These are phyloP conservation scores for Meganola albula DNA, from an alignment of 2,888 invertebrate species.

Conservation along the genomic window DNA sequence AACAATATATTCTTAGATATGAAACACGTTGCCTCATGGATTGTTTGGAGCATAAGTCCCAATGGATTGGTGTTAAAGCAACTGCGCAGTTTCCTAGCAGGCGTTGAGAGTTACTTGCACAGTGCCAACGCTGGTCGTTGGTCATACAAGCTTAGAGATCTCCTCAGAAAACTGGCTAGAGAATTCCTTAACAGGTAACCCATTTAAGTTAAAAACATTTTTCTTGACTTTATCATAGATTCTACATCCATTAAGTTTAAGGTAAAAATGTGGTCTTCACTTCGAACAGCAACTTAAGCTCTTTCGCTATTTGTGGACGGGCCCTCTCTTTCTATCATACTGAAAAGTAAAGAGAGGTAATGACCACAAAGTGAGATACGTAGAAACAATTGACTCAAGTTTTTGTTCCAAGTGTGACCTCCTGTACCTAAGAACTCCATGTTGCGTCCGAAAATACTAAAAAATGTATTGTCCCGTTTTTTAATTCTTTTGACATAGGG, in stretches of 20 bases:
- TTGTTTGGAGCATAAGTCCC: slow-evolving; percentile 81
- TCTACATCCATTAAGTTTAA: background rate
- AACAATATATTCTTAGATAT: slow-evolving; percentile 50
- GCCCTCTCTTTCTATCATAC: too few species aligned
- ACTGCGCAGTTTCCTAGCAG: slow-evolving; percentile 87
- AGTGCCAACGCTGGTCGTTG: slow-evolving; percentile 92
- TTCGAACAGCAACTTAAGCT: too few species aligned
- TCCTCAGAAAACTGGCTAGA: slow-evolving; percentile 82
- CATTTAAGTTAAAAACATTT: background rate
- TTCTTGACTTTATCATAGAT: background rate
- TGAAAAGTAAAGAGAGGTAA: too few species aligned
- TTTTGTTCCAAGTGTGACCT: too few species aligned
- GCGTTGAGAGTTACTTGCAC: slow-evolving; percentile 91
- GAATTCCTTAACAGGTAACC: slow-evolving; percentile 80
- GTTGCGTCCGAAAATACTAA: too few species aligned
- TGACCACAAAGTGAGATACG: too few species aligned
- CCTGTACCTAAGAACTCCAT: too few species aligned
- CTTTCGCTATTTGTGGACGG: too few species aligned
- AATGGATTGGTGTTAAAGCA: slow-evolving; percentile 83
- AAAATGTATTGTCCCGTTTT: too few species aligned
- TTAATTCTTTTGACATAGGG: too few species aligned
- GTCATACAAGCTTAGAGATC: slow-evolving; percentile 81
- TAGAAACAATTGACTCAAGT: too few species aligned
- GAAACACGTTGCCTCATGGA: slow-evolving; percentile 77
- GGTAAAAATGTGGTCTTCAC: background rate